Evolutionary conservation across 2,888 invertebrate genomes (phyloP).

Genomic region (Scaptomyza caliginosa): DNA sequence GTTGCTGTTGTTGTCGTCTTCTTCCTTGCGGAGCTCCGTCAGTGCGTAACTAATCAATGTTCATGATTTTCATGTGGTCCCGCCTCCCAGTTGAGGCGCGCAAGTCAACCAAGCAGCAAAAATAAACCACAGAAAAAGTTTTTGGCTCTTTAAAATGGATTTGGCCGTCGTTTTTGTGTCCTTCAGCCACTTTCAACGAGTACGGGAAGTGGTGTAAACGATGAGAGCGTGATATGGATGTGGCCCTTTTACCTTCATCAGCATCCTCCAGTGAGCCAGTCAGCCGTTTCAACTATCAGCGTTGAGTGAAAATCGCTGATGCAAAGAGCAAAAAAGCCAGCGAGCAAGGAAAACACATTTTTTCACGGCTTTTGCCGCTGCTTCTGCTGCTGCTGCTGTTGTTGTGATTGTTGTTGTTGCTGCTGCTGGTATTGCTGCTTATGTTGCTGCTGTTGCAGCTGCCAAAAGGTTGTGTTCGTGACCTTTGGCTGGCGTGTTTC

Average conservation of each 20-base stretch:
- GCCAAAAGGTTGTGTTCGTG: conserved; percentile 77
- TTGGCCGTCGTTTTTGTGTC: conserved; percentile 32
- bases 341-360: conserved; percentile 40
- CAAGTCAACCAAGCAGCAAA: conserved; percentile 29
- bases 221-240: not conserved
- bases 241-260: conserved; percentile 60
- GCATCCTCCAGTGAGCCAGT: conserved; percentile 47
- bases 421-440: conserved; percentile 39
- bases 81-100: not conserved
- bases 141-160: conserved; percentile 45
- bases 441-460: conserved; percentile 48
- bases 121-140: conserved; percentile 42
- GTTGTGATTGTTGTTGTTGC: conserved; percentile 29
- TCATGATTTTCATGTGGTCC: conserved; percentile 27
- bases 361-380: conserved; percentile 32
- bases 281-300: conserved; percentile 66
- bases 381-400: conserved; percentile 33
- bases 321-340: conserved; percentile 43
- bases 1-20: conserved; percentile 14
- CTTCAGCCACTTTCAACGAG: conserved; percentile 23
- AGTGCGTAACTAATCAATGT: conserved; percentile 67
- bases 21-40: conserved; percentile 15
- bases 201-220: not conserved
- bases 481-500: conserved; percentile 70
- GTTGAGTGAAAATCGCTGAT: conserved; percentile 76